Base-by-base conservation (phyloP, 1,140 invertebrate species). In the Thereuonema tuberculata region DNA sequence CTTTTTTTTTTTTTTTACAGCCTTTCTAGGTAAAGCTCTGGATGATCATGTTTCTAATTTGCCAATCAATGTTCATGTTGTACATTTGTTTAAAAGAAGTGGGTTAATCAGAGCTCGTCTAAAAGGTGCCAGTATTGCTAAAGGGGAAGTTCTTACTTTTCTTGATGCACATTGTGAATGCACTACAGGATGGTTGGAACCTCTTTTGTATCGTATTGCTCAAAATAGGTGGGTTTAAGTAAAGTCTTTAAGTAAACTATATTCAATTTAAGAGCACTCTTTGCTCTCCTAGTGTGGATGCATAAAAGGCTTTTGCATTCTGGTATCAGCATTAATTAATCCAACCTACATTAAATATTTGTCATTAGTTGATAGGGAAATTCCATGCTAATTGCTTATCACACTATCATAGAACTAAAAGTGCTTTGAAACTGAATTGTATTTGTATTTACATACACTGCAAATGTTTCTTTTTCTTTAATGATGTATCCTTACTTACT, bases 161-260 rank as follows among this genome's bases (percentile, higher is more conserved):
- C 75, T 97, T 5, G 93, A 97, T 74, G 89, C 92, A 24, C 93
- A 97, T 73, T 94, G 91, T 70, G 93, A 97, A 78, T 87, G 85
- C 67, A 93, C 92, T 23, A 75, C 76, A 60, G 86, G 94, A 9
- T 97, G 93, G 92, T 69, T 97, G 49, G 89, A 93, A 67, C 87
- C 89, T 0, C 75, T 97, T 0, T 70, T 97, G 3, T 77, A 81
- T 31, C 78, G 88, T 37, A 86, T 96, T 23, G 78, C 81, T 31
- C 78, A 83, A 63, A 80, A 88, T 62, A 76, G 81, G 68, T 65
- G 61, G 58, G n/a, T n/a, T n/a, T n/a, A n/a, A n/a, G n/a, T n/a
- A n/a, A n/a, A n/a, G n/a, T n/a, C n/a, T n/a, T n/a, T n/a, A n/a
- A n/a, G n/a, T n/a, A n/a, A n/a, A n/a, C n/a, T n/a, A n/a, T n/a